Evolutionary conservation across 2,888 invertebrate species (phyloP), one percentile per base, ranked within the genome.

Genomic region (Zygaena filipendulae): DNA sequence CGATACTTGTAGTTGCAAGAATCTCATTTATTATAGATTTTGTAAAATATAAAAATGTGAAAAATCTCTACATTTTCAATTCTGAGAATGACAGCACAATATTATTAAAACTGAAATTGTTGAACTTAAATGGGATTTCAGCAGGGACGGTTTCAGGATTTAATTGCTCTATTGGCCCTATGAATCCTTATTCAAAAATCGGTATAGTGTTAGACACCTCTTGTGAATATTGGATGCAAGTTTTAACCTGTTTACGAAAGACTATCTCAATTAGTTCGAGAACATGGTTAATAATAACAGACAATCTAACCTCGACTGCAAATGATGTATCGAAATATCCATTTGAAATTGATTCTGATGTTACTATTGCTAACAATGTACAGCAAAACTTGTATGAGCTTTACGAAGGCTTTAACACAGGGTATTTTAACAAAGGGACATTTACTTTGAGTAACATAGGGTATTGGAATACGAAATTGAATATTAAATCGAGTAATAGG

Each of bases 381-480:
- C 32, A 21, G 10, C 24, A 46, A 9, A 40, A 39, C 4, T 32
- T 33, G 10, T 64, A 50, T 36, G 33, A 46, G 8, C 52, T 84
- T 13, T 64, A 69, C 36, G 83, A 83, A 47, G 51, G 71, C 4
- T 84, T 75, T 55, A 85, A 81, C 45, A 84, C 84, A 2, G 85
- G 85, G 1, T 72, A 59, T 34, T 63, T 64, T 31, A 81, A 71
- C 34, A 72, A 81, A 13, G 85, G 86, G 2, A 52, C 49, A 33
- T 58, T 83, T 29, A 64, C 72, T 42, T 47, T 82, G 3, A 60
- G 55, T 19, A 40, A 69, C 39, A 51, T 83, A 30, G 86, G 86
- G 13, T 52, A 45, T 39, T 85, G 79, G 68, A 57, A 68, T 46
- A 28, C 43, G 4, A 34, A 40, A 21, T 35, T 80, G 39, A 42